Evolutionary conservation across 2,797 vertebrate genomes (phyloP).

Genomic region (Enteromius mattozi): DNA sequence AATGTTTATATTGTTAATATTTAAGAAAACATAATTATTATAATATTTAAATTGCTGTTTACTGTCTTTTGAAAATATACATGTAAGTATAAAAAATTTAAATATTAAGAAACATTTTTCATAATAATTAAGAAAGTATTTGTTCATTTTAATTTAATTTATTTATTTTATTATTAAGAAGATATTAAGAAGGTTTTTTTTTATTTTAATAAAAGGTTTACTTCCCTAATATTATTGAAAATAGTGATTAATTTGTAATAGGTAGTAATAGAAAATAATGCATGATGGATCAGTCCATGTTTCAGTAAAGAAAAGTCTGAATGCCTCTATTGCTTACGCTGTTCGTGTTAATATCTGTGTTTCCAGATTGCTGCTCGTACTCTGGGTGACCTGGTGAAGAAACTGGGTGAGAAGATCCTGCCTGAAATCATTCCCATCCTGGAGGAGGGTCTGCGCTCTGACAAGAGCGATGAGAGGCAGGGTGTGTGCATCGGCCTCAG

Average conservation of each 20-base stretch:
- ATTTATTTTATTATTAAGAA: neutral
- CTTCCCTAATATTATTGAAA: neutral
- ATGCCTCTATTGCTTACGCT: neutral
- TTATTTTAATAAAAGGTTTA: neutral
- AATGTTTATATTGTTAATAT: neutral
- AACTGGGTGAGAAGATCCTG: slow-evolving; percentile 97
- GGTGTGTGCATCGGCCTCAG: slow-evolving; percentile 97
- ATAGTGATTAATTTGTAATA: neutral
- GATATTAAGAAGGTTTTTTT: neutral
- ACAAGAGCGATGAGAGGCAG: slow-evolving; percentile 96
- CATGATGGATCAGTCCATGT: neutral
- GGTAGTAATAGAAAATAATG: neutral
- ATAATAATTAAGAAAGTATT: no score
- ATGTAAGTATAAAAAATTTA: no score
- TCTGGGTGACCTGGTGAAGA: slow-evolving; percentile 94
- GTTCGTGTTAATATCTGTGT: neutral
- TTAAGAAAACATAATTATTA: neutral
- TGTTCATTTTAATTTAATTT: no score
- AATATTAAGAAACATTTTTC: no score
- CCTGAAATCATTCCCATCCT: slow-evolving; percentile 99
- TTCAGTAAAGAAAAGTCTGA: neutral
- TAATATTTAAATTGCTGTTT: no score
- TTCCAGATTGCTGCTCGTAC: slow-evolving; percentile 95
- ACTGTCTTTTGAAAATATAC: no score
- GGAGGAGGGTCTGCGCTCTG: slow-evolving; percentile 92